Evolutionary conservation across 2,888 invertebrate genomes (phyloP).

Genomic region (Cataglyphis albicans): DNA sequence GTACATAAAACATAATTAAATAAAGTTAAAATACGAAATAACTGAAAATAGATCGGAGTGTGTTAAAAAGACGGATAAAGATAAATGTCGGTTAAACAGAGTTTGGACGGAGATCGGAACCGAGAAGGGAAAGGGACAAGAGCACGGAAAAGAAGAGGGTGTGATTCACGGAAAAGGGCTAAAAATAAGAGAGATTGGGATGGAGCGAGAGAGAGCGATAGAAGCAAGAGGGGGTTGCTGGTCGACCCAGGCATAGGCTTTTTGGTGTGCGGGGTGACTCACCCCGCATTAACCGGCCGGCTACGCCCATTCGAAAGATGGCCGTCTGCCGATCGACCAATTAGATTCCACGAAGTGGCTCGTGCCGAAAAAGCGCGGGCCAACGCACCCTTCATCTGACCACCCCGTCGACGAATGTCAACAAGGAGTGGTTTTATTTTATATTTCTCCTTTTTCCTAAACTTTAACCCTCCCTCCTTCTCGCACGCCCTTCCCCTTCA

Average conservation of each 20-base stretch:
- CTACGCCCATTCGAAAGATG: conserved; percentile 83
- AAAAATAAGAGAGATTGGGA: conserved; percentile 45
- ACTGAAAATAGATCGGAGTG: conserved; percentile 3
- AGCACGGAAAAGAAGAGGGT: conserved; percentile 32
- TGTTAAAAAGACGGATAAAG: conserved; percentile 15
- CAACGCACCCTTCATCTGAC: conserved; percentile 65
- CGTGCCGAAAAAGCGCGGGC: conserved; percentile 81
- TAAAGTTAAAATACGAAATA: neutral
- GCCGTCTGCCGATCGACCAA: conserved; percentile 81
- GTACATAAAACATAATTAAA: neutral
- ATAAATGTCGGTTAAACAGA: neutral
- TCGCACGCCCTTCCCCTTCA: conserved; percentile 56
- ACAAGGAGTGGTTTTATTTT: conserved; percentile 73
- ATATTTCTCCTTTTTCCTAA: conserved; percentile 68
- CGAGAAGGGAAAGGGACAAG: conserved; percentile 23
- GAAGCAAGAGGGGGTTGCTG: conserved; percentile 64
- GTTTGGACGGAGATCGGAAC: conserved; percentile 3
- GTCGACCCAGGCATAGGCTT: conserved; percentile 67
- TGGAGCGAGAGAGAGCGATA: conserved; percentile 45
- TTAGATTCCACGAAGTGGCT: conserved; percentile 76
- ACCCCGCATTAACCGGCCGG: conserved; percentile 80
- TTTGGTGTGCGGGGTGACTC: conserved; percentile 81
- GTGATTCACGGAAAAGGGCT: conserved; percentile 36
- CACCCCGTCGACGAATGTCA: conserved; percentile 58
- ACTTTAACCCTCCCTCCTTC: conserved; percentile 28